phyloP scores from a whole-genome alignment of 2,797 vertebrate genomes.

The Manis crassicaudata region DNA sequence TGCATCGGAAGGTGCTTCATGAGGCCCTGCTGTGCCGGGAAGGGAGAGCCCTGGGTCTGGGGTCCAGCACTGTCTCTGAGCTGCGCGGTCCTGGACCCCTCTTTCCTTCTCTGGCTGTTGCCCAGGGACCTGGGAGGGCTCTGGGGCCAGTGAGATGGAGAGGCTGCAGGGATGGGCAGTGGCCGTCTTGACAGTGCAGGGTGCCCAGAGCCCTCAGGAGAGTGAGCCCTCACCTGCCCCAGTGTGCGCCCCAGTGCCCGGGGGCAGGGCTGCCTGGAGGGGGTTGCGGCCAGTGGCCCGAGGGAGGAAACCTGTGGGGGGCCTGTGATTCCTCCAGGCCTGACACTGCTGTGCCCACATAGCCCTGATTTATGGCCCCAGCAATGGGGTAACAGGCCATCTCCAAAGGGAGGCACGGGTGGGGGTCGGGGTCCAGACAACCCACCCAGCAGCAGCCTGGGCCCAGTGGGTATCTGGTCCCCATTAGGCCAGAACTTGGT shows the following conservation, averaged over 20 bases:
- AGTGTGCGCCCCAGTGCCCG: background rate
- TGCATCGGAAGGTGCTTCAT: background rate
- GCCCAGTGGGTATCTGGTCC: background rate
- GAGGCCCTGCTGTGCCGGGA: background rate
- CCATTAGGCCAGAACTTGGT: background rate
- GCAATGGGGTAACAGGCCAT: rapidly evolving
- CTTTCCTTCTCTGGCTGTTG: background rate
- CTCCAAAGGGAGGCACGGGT: background rate
- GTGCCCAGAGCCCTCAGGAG: background rate
- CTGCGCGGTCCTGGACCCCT: background rate
- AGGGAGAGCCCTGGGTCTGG: background rate
- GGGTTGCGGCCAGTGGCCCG: background rate
- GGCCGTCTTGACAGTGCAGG: background rate
- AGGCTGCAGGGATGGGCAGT: background rate
- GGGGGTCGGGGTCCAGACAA: rapidly evolving
- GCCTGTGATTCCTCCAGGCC: background rate
- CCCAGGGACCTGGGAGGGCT: background rate
- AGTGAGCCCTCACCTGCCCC: background rate
- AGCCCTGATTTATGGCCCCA: background rate
- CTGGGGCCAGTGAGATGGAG: background rate
- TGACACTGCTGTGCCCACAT: too few species aligned
- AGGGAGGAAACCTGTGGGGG: background rate
- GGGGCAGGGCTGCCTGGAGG: background rate
- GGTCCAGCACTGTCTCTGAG: background rate
- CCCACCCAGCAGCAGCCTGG: background rate